Conservation (phyloP, 2,113 vertebrate species). For the Atlantisia rogersi region DNA sequence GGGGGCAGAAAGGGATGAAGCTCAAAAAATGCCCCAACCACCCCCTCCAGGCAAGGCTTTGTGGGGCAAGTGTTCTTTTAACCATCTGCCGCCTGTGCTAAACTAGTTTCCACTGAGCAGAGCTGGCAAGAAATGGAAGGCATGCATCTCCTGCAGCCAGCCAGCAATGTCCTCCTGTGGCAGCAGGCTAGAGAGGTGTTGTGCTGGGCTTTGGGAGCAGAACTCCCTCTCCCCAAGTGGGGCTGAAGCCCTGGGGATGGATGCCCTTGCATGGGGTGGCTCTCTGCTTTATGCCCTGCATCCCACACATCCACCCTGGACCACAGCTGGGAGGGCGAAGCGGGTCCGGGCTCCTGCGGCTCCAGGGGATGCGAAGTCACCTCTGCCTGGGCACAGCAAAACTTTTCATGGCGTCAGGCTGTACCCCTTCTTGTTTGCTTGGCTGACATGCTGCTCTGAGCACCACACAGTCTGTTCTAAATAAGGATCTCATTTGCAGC, state of each 20-base stretch:
- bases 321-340: not conserved
- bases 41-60: not conserved
- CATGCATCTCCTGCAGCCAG: not conserved
- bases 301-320: not conserved
- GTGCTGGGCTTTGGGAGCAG: not conserved
- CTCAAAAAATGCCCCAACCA: not conserved
- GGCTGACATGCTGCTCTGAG: not conserved
- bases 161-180: not conserved
- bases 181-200: not conserved
- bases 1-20: not conserved
- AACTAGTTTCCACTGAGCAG: not conserved
- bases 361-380: not conserved
- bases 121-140: not conserved
- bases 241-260: not conserved
- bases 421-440: not conserved
- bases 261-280: not conserved
- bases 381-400: fast-evolving
- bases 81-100: not conserved
- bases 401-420: not conserved
- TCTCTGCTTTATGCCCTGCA: not conserved
- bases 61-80: not conserved
- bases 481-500: not conserved
- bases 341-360: not conserved
- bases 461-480: not conserved
- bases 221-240: not conserved